A percentile compares a stretch with the other conserved stretches of the same genome.
Conservation (phyloP, 2,797 vertebrate genomes). For the Sebastes hopkinsi region DNA sequence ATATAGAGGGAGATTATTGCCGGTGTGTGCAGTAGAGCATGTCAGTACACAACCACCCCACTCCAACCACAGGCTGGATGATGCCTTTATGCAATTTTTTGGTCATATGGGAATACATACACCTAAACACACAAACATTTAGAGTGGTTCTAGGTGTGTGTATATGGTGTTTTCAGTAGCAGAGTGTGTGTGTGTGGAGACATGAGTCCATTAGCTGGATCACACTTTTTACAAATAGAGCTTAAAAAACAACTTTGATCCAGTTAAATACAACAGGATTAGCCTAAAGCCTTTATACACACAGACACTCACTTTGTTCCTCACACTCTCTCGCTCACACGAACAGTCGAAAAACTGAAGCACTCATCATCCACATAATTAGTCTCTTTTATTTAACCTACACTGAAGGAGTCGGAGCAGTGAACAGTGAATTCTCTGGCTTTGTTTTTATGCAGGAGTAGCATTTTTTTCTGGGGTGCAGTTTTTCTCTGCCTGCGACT, state of each 20-base stretch:
- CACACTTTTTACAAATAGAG: conserved; percentile 52
- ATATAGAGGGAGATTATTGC: conserved; percentile 37
- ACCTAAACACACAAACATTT: neutral
- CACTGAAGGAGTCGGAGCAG: conserved; percentile 8
- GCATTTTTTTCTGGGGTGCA: neutral
- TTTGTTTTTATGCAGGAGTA: neutral
- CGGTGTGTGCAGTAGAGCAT: conserved; percentile 41
- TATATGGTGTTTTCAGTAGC: neutral
- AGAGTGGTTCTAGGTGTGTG: neutral
- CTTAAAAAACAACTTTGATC: conserved; percentile 69
- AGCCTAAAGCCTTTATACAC: conserved; percentile 61
- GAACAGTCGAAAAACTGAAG: neutral
- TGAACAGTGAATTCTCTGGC: neutral
- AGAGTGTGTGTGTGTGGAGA: conserved; percentile 11
- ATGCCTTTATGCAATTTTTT: conserved; percentile 17
- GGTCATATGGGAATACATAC: neutral
- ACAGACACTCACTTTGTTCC: conserved; percentile 55
- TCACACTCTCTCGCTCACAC: conserved; percentile 23
- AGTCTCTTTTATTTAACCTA: conserved; percentile 43
- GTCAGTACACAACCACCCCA: conserved; percentile 29
- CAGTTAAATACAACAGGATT: conserved; percentile 66
- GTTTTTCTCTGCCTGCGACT: neutral
- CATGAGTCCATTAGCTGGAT: conserved; percentile 49
- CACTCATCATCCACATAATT: conserved; percentile 46
- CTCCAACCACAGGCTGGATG: conserved; percentile 13